phyloP scores from a whole-genome alignment of 2,888 invertebrate species.

The Noctua janthina region DNA sequence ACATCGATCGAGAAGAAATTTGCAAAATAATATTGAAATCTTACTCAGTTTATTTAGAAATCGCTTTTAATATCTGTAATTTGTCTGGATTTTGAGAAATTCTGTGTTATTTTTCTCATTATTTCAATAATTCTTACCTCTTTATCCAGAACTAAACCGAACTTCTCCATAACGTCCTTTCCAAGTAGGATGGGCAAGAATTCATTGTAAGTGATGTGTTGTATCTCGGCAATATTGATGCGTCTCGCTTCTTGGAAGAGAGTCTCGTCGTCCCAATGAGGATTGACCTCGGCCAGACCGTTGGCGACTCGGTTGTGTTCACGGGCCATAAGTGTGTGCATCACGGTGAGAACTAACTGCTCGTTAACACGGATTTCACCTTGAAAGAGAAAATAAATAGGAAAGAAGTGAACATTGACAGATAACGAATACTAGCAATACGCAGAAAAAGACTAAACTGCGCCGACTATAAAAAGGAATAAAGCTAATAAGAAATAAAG shows the following conservation, averaged over 20 bases:
- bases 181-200: slow-evolving; percentile 97
- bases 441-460: neutral
- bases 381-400: slow-evolving; percentile 71
- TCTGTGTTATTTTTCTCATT: neutral
- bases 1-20: slow-evolving; percentile 23
- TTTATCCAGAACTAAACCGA: slow-evolving; percentile 95
- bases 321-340: slow-evolving; percentile 97
- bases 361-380: slow-evolving; percentile 98
- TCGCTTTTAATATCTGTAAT: neutral
- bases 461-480: neutral
- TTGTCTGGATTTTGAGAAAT: neutral
- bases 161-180: slow-evolving; percentile 97
- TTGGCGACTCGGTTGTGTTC: slow-evolving; percentile 97
- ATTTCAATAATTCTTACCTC: slow-evolving; percentile 85
- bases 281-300: slow-evolving; percentile 94
- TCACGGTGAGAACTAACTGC: slow-evolving; percentile 96
- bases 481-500: neutral
- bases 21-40: slow-evolving; percentile 38
- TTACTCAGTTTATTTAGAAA: slow-evolving; percentile 17
- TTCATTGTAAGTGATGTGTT: slow-evolving; percentile 97
- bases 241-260: slow-evolving; percentile 96
- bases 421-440: neutral
- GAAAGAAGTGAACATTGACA: neutral
- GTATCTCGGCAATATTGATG: slow-evolving; percentile 96
- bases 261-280: slow-evolving; percentile 98